A percentile compares a stretch with the other conserved stretches of the same genome.
Evolutionary conservation across 2,888 invertebrate species (phyloP).

Genomic region (Hoplodrina blanda): DNA sequence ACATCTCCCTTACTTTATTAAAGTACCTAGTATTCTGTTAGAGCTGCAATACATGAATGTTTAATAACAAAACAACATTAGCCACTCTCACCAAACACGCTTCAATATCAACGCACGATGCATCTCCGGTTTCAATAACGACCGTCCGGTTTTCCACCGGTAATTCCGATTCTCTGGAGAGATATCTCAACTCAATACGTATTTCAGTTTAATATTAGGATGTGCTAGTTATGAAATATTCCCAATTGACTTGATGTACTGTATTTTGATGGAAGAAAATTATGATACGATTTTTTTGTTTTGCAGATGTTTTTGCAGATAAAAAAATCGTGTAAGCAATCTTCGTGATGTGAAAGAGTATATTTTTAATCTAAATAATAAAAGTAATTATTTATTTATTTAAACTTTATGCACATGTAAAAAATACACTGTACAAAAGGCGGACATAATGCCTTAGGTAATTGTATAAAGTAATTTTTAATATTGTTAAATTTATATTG

Average conservation of each 20-base stretch:
- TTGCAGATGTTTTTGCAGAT: background rate
- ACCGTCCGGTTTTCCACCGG: slow-evolving; percentile 35
- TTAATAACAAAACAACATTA: slow-evolving; percentile 5
- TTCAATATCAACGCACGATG: slow-evolving; percentile 17
- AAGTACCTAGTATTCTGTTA: too few species aligned
- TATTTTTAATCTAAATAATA: too few species aligned
- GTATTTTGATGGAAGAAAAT: background rate
- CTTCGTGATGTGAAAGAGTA: too few species aligned
- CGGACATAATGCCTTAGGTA: too few species aligned
- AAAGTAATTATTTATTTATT: too few species aligned
- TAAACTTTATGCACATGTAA: too few species aligned
- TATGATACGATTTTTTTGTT: background rate
- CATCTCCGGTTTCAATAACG: slow-evolving; percentile 55
- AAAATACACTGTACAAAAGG: too few species aligned
- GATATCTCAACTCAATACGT: slow-evolving; percentile 35
- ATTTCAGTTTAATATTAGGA: slow-evolving; percentile 27
- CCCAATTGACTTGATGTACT: background rate
- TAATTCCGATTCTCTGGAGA: slow-evolving; percentile 50
- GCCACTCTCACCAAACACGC: slow-evolving; percentile 16
- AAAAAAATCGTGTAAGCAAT: too few species aligned
- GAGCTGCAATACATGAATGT: background rate
- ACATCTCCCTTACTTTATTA: too few species aligned
- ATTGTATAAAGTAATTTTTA: too few species aligned
- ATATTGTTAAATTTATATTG: too few species aligned
- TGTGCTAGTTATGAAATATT: background rate